Conservation (phyloP, 2,888 invertebrate genomes). For the Saturnia japonica region DNA sequence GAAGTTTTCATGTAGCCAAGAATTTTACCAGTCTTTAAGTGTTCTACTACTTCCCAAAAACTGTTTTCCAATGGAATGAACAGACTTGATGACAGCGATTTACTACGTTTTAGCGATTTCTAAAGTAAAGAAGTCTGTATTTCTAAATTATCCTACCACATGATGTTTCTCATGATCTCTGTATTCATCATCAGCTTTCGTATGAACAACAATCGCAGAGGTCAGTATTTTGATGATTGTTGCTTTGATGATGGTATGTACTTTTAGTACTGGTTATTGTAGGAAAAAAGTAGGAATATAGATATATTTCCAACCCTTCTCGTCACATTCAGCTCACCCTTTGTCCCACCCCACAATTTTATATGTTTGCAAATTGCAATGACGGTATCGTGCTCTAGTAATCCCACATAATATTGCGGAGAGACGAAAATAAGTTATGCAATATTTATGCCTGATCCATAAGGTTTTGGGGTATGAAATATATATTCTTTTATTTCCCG, state of each 20-base stretch:
- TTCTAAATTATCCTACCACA: too few species aligned
- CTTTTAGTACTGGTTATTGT: neutral
- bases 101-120: too few species aligned
- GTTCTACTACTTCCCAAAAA: too few species aligned
- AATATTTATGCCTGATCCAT: neutral
- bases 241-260: neutral
- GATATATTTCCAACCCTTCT: neutral
- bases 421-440: conserved; percentile 7
- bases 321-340: neutral
- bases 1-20: neutral
- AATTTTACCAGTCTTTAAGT: too few species aligned
- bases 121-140: too few species aligned
- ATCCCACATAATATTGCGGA: neutral
- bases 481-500: neutral
- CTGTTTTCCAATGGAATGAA: too few species aligned
- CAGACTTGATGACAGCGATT: too few species aligned
- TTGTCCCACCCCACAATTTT: neutral
- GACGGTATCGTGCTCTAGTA: neutral
- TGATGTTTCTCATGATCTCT: too few species aligned
- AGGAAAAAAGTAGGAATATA: neutral
- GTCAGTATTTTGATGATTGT: neutral
- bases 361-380: conserved; percentile 1
- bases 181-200: too few species aligned
- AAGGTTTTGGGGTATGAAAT: neutral
- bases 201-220: too few species aligned